Evolutionary conservation across 2,113 vertebrate genomes (phyloP), one percentile per base, ranked within the genome.

Genomic region (Okapia johnstoni): DNA sequence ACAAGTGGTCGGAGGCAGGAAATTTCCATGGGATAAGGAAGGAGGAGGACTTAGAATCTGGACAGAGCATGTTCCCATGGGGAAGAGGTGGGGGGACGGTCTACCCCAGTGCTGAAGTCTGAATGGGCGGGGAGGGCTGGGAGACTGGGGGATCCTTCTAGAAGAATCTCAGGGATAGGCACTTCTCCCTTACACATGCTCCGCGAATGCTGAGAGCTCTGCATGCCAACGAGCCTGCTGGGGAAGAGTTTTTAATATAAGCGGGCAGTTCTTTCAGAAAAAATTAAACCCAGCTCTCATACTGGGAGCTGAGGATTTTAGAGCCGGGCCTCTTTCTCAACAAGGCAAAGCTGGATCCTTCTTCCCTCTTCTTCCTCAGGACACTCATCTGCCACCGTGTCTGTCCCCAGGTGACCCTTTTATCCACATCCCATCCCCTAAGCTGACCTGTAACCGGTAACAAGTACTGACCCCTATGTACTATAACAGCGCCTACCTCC

Each of bases 141-240:
- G 1, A n/a, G 36, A 28, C 46, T 16, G 1, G 0, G 3, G 70
- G 58, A 30, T 1, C 33, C 28, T 1, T 10, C 11, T n/a, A 13
- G 36, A 61, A 79, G 83, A 55, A 73, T 2, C 43, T 50, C 21
- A 4, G 6, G 0, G 21, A 84, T 33, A 0, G 7, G 50, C 23
- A 6, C 5, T 25, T 10, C 43, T 43, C 61, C 40, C 36, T 61
- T 26, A 66, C 43, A 55, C 85, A 13, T 6, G 16, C 48, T 30
- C 5, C 1, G 6, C 3, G 46, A 57, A 54, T n/a, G 84, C 88
- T n/a, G 54, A 46, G 86, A 46, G 60, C 81, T 79, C 50, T 10
- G 0, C 28, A 73, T 14, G 91, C 94, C 96, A 88, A 85, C 40
- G 57, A 30, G 85, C 85, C 94, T 85, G 93, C 81, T n/a, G 77